A percentile compares a stretch with the other conserved stretches of the same genome.
Evolutionary conservation across 2,113 vertebrate genomes (phyloP).

Genomic region (Cepphus grylle): DNA sequence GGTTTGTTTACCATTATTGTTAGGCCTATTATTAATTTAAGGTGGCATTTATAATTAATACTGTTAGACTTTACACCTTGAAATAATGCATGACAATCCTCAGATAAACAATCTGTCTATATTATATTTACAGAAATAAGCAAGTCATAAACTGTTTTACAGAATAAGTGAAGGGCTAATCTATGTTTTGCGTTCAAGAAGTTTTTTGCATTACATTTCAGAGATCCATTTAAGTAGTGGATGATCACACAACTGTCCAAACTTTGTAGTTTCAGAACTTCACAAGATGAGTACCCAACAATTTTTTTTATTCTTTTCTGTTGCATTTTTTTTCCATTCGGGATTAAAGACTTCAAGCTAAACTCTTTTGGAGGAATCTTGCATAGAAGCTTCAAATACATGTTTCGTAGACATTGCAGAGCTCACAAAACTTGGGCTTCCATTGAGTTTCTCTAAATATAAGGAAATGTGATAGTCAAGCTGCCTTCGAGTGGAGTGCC

Average conservation of each 20-base stretch:
- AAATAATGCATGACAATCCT: not conserved
- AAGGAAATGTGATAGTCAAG: not conserved
- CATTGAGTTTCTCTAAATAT: not conserved
- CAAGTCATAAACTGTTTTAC: not conserved
- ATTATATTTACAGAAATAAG: constrained; percentile 6
- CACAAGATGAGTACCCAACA: not conserved
- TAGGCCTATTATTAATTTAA: constrained; percentile 57
- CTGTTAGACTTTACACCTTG: not conserved
- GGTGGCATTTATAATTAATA: constrained; percentile 62
- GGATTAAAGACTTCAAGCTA: not conserved
- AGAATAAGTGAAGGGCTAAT: not conserved
- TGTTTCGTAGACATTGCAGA: not conserved
- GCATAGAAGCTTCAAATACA: not conserved
- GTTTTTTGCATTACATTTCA: not conserved
- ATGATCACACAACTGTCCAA: not conserved
- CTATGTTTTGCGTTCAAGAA: not conserved
- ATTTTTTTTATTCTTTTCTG: not conserved
- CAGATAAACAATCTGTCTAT: constrained; percentile 25
- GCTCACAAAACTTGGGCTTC: not conserved
- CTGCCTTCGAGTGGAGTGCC: accelerated
- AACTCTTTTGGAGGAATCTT: not conserved
- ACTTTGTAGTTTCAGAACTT: not conserved
- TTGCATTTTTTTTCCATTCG: not conserved
- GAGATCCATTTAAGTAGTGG: not conserved
- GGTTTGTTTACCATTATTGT: constrained; percentile 30